Base-by-base conservation (phyloP, 2,113 vertebrate genomes). In the Paradisaea rubra region DNA sequence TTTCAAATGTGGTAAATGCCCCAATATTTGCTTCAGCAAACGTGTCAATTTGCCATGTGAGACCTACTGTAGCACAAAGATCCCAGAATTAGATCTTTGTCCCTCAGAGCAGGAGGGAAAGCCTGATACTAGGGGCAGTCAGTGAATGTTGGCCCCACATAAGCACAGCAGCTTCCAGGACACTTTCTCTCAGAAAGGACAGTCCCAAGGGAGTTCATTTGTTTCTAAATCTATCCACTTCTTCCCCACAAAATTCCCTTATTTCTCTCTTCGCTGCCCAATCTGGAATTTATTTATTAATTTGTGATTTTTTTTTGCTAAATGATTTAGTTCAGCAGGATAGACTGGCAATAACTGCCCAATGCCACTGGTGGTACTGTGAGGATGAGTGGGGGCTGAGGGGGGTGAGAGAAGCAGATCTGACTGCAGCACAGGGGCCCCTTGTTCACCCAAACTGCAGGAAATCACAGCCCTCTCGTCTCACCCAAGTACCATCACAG, bases 291-390 rank as follows among this genome's bases (percentile, higher is more conserved):
- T 53, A 33, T 79, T 86, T 68, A 30, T 65, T 73, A 6, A 13
- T 37, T 47, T 47, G 22, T 12, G 30, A 54, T 23, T 27, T 28
- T 41, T 49, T 18, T 41, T 49, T 18, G 16, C 4, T 74, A 20
- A 30, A 49, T 23, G 0, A 11, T 81, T 59, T 63, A 13, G 4
- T 77, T 70, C 28, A 78, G 15, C 7, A 33, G 42, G n/a, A 25
- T 2, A 7, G 41, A 31, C 9, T 15, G 21, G 33, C 35, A 59
- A 10, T 18, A 47, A 57, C 33, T 10, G 3, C 31, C 9, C 0
- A 1, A 18, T 2, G 4, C 10, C 19, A 6, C 2, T 27, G 15
- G 11, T 41, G 20, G 22, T 3, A 4, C 39, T 0, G 0, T 0
- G 4, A 71, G 28, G 54, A 5, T 66, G 68, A 30, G 11, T 5